Evolutionary conservation across 2,113 vertebrate species (phyloP).

Genomic region (Eudyptes chrysolophus): DNA sequence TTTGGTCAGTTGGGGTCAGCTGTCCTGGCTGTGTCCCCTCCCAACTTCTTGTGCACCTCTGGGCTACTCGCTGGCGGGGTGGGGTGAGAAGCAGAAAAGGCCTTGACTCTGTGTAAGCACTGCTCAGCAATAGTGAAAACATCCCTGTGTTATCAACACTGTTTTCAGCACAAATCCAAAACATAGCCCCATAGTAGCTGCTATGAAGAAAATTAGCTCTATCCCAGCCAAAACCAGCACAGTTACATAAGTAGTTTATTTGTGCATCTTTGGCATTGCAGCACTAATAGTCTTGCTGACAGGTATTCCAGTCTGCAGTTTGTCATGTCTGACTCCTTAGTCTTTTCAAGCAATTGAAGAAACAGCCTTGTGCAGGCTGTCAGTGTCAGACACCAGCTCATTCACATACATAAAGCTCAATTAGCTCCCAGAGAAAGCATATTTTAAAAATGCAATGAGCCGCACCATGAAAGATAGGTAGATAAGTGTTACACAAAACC

Average conservation of each 20-base stretch:
- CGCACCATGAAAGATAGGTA: conserved; percentile 29
- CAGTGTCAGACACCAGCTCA: conserved; percentile 61
- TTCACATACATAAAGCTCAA: conserved; percentile 66
- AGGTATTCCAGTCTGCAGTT: conserved; percentile 63
- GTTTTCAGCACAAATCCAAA: too few relatives aligned
- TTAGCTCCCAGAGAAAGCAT: conserved; percentile 53
- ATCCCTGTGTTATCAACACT: too few relatives aligned
- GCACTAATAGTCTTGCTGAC: conserved; percentile 59
- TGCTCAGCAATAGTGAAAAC: too few relatives aligned
- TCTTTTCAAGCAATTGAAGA: conserved; percentile 66
- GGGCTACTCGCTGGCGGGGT: not conserved
- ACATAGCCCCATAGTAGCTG: too few relatives aligned
- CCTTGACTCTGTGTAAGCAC: not conserved
- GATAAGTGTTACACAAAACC: not conserved
- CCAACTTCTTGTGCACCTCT: not conserved
- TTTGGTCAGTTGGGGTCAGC: not conserved
- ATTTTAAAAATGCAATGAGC: conserved; percentile 68
- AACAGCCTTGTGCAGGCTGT: conserved; percentile 71
- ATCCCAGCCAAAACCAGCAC: not conserved
- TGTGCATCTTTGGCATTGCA: conserved; percentile 50
- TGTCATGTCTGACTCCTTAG: conserved; percentile 67
- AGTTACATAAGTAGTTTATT: conserved; percentile 68
- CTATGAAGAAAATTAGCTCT: too few relatives aligned
- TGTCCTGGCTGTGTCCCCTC: not conserved
- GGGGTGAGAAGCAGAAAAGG: not conserved